phyloP scores from a whole-genome alignment of 2,113 vertebrate genomes.

The Nothocercus nigrocapillus region DNA sequence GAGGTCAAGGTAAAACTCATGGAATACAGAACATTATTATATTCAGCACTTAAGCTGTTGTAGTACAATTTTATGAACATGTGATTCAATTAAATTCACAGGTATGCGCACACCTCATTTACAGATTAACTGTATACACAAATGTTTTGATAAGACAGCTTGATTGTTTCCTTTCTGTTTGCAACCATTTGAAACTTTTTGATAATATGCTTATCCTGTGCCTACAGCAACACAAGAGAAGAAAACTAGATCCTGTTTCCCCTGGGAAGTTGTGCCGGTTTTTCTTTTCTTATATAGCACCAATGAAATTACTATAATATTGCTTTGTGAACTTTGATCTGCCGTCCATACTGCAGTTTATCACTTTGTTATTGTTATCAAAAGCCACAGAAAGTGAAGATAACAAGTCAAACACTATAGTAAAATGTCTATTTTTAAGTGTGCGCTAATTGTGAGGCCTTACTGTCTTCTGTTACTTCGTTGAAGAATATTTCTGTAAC shows the following conservation, averaged over 20 bases:
- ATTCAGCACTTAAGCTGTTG: background rate
- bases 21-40: background rate
- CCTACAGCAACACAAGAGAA: background rate
- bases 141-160: background rate
- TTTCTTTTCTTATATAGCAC: background rate
- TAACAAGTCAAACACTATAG: background rate
- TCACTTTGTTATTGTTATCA: background rate
- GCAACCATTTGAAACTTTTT: background rate
- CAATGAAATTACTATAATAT: background rate
- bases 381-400: background rate
- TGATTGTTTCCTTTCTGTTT: background rate
- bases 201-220: background rate
- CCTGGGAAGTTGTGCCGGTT: background rate
- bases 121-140: background rate
- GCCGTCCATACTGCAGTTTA: background rate
- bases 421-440: background rate
- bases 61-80: background rate
- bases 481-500: background rate
- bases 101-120: background rate
- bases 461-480: background rate
- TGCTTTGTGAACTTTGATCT: conserved; percentile 1
- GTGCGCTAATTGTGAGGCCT: background rate
- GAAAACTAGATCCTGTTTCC: background rate
- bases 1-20: background rate
- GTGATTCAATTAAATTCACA: background rate